These are phyloP conservation scores for Campaea margaritaria DNA, from an alignment of 2,888 invertebrate species.

Conservation along the genomic window DNA sequence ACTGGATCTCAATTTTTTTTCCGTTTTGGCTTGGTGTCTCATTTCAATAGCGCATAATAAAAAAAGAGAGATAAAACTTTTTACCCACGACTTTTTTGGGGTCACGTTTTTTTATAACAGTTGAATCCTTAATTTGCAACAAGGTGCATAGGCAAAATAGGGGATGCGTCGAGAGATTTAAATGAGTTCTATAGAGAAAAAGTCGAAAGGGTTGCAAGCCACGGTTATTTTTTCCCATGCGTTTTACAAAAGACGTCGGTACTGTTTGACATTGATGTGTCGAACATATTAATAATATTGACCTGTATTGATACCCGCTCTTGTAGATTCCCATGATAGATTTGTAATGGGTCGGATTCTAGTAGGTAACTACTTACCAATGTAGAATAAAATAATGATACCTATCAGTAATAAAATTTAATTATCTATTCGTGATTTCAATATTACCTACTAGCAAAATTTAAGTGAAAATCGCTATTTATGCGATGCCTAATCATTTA, in stretches of 20 bases:
- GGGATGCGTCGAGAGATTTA: constrained; percentile 74
- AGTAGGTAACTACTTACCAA: not conserved
- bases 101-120: constrained; percentile 76
- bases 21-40: too few relatives aligned
- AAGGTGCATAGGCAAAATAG: constrained; percentile 82
- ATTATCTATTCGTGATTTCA: too few relatives aligned
- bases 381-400: not conserved
- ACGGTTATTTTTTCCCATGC: constrained; percentile 73
- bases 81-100: constrained; percentile 82
- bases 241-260: constrained; percentile 70
- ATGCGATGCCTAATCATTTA: too few relatives aligned
- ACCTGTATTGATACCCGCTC: constrained; percentile 48
- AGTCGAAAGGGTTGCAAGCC: constrained; percentile 64
- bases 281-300: constrained; percentile 60
- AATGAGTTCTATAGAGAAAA: constrained; percentile 80
- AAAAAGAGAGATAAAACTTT: constrained; percentile 77
- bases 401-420: too few relatives aligned
- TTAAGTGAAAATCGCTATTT: too few relatives aligned
- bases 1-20: too few relatives aligned
- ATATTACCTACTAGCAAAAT: too few relatives aligned
- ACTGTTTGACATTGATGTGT: constrained; percentile 74
- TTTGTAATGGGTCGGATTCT: constrained; percentile 38
- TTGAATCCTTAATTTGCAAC: constrained; percentile 84
- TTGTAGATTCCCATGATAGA: constrained; percentile 47
- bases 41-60: constrained; percentile 82